phyloP scores from a whole-genome alignment of 92 coral and sea anemone species.

The Montipora capitata region DNA sequence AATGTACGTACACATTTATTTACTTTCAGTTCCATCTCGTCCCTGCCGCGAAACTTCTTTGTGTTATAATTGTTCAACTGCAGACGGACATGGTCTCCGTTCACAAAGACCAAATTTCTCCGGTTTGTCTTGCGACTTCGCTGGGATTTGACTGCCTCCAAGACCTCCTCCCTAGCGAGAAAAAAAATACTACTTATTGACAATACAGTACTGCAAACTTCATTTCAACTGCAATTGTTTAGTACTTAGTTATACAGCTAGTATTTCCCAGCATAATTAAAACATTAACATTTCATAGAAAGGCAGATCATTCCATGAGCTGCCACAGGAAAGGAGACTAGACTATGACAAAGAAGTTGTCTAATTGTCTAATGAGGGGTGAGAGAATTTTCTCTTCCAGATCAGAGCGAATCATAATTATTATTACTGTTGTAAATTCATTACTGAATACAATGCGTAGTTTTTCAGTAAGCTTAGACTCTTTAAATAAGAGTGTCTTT shows the following conservation, averaged over 20 bases:
- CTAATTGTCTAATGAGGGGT: no score
- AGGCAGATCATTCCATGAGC: no score
- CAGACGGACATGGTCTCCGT: neutral
- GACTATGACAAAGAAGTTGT: no score
- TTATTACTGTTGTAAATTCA: no score
- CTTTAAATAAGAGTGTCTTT: no score
- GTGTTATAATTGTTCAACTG: neutral
- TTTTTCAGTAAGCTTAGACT: no score
- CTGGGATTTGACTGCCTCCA: neutral
- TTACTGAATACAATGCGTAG: no score
- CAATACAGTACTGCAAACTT: neutral
- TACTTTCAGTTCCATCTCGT: neutral
- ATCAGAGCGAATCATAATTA: no score
- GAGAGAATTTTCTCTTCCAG: no score
- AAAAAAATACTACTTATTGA: no score
- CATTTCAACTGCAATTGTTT: neutral
- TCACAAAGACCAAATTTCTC: neutral
- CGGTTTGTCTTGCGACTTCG: neutral
- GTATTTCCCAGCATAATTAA: neutral
- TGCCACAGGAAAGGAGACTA: no score
- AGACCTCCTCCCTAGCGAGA: neutral
- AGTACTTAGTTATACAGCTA: neutral
- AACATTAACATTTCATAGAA: neutral
- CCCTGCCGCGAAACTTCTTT: neutral
- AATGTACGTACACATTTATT: neutral